These are phyloP conservation scores for Fragum fragum DNA, from an alignment of 2,888 invertebrate species.

Conservation along the genomic window DNA sequence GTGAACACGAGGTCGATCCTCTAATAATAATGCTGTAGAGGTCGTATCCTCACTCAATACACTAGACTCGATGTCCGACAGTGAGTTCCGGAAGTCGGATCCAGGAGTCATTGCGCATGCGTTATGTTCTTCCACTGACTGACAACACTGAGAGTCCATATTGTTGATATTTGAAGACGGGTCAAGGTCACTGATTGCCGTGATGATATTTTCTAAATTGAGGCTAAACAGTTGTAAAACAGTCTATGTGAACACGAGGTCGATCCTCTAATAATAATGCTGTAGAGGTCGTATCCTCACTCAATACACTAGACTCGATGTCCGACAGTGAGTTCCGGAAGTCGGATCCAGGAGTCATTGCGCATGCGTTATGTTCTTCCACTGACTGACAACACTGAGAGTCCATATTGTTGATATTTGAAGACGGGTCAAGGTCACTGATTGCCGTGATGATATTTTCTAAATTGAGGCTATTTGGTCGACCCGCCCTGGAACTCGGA, in stretches of 20 bases:
- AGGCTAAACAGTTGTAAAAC: slow-evolving; percentile 36
- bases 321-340: not conserved
- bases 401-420: not conserved
- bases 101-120: not conserved
- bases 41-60: not conserved
- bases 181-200: not conserved
- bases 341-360: not conserved
- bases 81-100: not conserved
- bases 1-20: not conserved
- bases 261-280: slow-evolving; percentile 1
- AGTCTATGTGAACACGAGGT: slow-evolving; percentile 13
- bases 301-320: not conserved
- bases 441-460: slow-evolving; percentile 4
- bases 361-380: not conserved
- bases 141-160: not conserved
- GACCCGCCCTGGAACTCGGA: not conserved
- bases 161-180: not conserved
- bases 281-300: slow-evolving; percentile 9
- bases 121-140: not conserved
- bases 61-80: slow-evolving; percentile 4
- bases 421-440: slow-evolving; percentile 1
- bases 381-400: not conserved
- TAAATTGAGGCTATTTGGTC: not conserved
- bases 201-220: not conserved
- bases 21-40: slow-evolving; percentile 10